Conservation (phyloP, 1,140 invertebrate genomes). For the Cherax quadricarinatus region DNA sequence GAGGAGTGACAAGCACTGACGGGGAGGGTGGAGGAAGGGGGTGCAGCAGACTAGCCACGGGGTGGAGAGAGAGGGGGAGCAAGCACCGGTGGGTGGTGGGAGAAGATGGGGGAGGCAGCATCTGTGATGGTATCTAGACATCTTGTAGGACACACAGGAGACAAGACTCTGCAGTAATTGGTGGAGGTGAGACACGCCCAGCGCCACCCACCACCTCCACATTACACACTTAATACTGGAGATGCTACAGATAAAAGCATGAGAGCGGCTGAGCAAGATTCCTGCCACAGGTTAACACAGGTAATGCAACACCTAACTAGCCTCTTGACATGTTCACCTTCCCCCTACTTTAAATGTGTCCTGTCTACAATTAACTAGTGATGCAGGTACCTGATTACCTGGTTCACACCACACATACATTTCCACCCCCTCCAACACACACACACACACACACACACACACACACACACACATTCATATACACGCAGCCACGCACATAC, state of each 20-base stretch:
- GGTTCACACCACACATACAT: background rate
- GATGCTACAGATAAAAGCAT: conserved; percentile 32
- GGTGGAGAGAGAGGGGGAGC: background rate
- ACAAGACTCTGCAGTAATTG: conserved; percentile 51
- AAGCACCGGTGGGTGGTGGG: background rate
- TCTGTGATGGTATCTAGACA: conserved; percentile 55
- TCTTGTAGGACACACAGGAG: conserved; percentile 22
- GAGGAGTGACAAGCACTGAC: background rate
- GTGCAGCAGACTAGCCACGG: background rate
- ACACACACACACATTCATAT: no score
- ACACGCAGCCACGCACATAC: no score
- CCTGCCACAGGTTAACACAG: background rate
- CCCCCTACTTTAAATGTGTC: background rate
- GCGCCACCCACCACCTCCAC: background rate
- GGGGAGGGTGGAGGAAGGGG: conserved; percentile 9
- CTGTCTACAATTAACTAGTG: background rate
- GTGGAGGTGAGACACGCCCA: conserved; percentile 22
- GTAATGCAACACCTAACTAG: background rate
- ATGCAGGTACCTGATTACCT: background rate
- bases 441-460: no score
- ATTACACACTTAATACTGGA: conserved; percentile 40
- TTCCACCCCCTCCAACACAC: background rate
- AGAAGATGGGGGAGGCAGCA: background rate
- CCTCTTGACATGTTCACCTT: background rate
- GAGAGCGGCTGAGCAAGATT: background rate